Evolutionary conservation across 2,797 vertebrate genomes (phyloP).

Genomic region (Alcedo quadribrachys): DNA sequence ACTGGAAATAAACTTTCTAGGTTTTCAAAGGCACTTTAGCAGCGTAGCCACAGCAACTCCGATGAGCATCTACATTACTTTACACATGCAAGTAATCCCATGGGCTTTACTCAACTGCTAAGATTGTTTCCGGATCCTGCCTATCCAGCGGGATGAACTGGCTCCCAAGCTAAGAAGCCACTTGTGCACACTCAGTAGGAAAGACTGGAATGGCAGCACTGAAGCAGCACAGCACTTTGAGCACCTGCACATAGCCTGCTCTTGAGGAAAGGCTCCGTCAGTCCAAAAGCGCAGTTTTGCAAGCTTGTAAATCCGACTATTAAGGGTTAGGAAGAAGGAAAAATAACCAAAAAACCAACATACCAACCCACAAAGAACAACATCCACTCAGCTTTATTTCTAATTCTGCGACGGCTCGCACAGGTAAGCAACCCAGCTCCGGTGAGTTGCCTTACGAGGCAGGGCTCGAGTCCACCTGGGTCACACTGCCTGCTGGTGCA

Average conservation of each 20-base stretch:
- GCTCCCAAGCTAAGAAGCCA: background rate
- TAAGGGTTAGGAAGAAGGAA: background rate
- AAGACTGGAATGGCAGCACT: background rate
- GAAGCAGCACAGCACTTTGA: background rate
- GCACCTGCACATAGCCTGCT: background rate
- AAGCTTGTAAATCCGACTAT: background rate
- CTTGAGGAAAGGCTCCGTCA: background rate
- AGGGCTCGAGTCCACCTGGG: background rate
- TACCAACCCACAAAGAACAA: background rate
- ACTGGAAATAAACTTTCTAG: background rate
- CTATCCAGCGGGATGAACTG: background rate
- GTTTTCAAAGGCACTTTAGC: background rate
- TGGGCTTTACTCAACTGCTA: background rate
- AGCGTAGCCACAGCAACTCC: background rate
- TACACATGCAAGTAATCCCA: background rate
- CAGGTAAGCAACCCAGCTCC: background rate
- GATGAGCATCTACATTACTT: background rate
- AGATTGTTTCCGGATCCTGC: background rate
- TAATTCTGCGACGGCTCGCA: accelerated
- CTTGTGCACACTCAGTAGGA: background rate
- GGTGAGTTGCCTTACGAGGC: accelerated
- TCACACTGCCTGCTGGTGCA: accelerated
- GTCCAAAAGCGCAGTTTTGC: background rate
- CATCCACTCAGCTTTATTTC: background rate
- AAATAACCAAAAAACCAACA: background rate